Evolutionary conservation across 1,140 invertebrate genomes (phyloP), one percentile per base, ranked within the genome.

Genomic region (Eueides isabella): DNA sequence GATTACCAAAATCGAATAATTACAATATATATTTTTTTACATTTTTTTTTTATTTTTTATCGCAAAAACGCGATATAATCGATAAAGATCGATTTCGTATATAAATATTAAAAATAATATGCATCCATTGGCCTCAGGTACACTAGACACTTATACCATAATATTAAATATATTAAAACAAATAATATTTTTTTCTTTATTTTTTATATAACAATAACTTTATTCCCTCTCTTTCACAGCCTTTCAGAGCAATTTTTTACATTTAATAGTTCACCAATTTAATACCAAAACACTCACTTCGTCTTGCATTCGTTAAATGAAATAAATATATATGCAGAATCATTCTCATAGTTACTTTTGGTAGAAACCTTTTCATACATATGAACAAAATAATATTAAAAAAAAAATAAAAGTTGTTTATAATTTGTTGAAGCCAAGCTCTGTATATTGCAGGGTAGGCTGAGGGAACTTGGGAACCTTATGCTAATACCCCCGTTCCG

Each of bases 81-180:
- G 23, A 55, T 61, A 33, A 55, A 55, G 26, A 55, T 55, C 48
- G 48, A 55, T 55, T 55, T 55, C 5, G n/a, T 44, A 19, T 44
- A 19, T 44, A 44, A 19, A 44, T 44, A 44, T 44, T 61, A 55
- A 48, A 44, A 61, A 61, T 67, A 61, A 61, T 65, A 70, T 61
- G 35, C 66, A 74, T 68, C 16, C 26, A 55, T 65, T 41, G 67
- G 69, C 62, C 61, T 74, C 73, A 74, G 73, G 73, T 74, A 74
- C 73, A 63, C 73, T 41, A 74, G 67, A 74, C 44, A 65, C 29
- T 69, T 65, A 73, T 68, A 55, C 48, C 48, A 9, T 55, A 38
- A 38, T 38, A 64, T 64, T 66, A 26, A 55, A 55, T 55, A 55
- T 66, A 66, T 66, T 66, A 35, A 19, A 12, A 63, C 29, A 23